phyloP scores from a whole-genome alignment of 2,113 vertebrate species.

The Lepidiolamprologus cunningtoni region DNA sequence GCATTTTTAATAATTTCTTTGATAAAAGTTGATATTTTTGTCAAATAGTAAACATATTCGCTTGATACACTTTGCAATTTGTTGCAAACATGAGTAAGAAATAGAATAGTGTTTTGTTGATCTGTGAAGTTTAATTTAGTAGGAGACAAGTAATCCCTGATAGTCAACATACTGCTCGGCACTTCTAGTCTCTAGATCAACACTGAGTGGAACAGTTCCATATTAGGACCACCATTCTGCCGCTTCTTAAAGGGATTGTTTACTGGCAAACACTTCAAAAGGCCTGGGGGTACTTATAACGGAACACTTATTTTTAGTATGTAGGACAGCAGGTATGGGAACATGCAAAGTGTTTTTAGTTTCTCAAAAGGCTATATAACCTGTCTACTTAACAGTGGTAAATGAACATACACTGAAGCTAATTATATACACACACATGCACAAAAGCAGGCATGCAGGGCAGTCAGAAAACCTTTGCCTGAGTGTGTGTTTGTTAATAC shows the following conservation, averaged over 20 bases:
- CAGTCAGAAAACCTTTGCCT: neutral
- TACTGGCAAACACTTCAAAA: conserved; percentile 37
- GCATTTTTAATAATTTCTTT: neutral
- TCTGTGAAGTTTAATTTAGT: neutral
- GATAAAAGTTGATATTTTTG: neutral
- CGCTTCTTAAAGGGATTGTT: conserved; percentile 20
- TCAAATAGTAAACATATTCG: neutral
- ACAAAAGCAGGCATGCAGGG: neutral
- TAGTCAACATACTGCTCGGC: neutral
- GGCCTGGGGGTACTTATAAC: conserved; percentile 15
- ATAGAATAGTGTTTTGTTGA: neutral
- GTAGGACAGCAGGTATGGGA: neutral
- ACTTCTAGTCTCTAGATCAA: neutral
- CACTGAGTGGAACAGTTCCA: conserved; percentile 43
- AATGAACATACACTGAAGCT: neutral
- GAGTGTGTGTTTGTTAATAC: neutral
- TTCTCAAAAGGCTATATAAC: neutral
- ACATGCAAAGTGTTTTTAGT: neutral
- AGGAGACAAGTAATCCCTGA: neutral
- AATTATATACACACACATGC: neutral
- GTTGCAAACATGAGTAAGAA: neutral
- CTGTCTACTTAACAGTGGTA: neutral
- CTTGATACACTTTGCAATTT: neutral
- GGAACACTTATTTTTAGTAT: neutral
- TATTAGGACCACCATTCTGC: conserved; percentile 46